A percentile compares a stretch with the other conserved stretches of the same genome.
phyloP scores from a whole-genome alignment of 2,797 vertebrate species.

The Rhabdomys pumilio region DNA sequence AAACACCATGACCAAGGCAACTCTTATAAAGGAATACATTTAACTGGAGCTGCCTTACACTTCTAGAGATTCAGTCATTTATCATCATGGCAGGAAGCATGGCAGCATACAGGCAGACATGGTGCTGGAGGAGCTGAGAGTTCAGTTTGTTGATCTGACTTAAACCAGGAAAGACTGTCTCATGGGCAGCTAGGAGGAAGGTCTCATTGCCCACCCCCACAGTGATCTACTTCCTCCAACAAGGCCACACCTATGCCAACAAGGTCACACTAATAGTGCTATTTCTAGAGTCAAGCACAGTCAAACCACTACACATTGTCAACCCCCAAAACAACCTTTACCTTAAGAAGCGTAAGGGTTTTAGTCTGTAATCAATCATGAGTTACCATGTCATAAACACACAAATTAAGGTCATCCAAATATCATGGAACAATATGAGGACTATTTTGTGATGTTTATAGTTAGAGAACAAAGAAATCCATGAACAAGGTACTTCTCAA shows the following conservation, averaged over 20 bases:
- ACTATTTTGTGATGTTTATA: neutral
- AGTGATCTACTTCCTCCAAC: neutral
- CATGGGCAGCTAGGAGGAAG: neutral
- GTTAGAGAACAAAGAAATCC: neutral
- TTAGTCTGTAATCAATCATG: neutral
- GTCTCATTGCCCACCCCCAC: neutral
- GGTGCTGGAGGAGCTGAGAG: neutral
- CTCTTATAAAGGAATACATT: neutral
- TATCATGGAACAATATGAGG: neutral
- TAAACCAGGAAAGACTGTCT: neutral
- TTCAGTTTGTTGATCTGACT: neutral
- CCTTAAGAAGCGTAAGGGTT: neutral
- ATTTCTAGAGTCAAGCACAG: neutral
- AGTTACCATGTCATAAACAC: neutral
- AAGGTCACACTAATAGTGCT: neutral
- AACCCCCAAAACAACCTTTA: neutral
- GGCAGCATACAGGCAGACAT: too few species aligned
- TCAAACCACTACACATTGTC: neutral
- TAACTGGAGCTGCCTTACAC: neutral
- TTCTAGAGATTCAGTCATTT: neutral
- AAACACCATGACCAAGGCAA: neutral
- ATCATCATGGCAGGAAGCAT: neutral
- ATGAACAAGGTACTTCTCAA: neutral
- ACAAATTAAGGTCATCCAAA: neutral
- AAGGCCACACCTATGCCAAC: neutral